Evolutionary conservation across 2,113 vertebrate species (phyloP).

Genomic region (Panthera tigris): DNA sequence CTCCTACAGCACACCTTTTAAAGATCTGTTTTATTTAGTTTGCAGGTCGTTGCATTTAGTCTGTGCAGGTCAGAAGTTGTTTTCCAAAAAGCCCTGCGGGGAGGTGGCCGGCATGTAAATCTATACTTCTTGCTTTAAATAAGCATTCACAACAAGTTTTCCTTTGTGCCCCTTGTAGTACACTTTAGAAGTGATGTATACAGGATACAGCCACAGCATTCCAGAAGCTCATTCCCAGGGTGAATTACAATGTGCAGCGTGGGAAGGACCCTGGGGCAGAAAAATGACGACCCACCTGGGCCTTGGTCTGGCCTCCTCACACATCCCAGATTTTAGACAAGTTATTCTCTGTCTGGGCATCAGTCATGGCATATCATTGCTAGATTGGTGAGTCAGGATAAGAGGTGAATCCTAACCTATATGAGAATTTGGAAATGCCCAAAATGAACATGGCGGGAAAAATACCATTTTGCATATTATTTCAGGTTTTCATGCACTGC

Average conservation of each 20-base stretch:
- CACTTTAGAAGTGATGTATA: neutral
- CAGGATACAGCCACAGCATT: fast-evolving
- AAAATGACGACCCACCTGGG: neutral
- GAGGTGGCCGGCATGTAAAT: neutral
- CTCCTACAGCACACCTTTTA: neutral
- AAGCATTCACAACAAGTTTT: neutral
- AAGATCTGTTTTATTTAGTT: neutral
- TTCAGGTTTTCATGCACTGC: neutral
- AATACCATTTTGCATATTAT: neutral
- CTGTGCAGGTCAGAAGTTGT: neutral
- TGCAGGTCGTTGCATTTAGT: neutral
- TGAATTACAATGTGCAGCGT: too few relatives aligned
- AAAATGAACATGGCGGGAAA: neutral
- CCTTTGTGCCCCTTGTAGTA: neutral
- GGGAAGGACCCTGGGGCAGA: too few relatives aligned
- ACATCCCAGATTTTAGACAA: neutral
- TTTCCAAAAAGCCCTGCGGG: neutral
- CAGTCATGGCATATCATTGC: neutral
- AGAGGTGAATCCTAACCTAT: neutral
- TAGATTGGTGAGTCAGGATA: neutral
- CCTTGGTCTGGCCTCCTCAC: neutral
- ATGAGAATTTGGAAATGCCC: neutral
- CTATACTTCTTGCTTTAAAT: neutral
- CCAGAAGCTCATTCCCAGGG: neutral
- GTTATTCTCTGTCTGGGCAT: neutral